A percentile compares a stretch with the other conserved stretches of the same genome.
Evolutionary conservation across 2,113 vertebrate species (phyloP).

Genomic region (Psettodes erumei): DNA sequence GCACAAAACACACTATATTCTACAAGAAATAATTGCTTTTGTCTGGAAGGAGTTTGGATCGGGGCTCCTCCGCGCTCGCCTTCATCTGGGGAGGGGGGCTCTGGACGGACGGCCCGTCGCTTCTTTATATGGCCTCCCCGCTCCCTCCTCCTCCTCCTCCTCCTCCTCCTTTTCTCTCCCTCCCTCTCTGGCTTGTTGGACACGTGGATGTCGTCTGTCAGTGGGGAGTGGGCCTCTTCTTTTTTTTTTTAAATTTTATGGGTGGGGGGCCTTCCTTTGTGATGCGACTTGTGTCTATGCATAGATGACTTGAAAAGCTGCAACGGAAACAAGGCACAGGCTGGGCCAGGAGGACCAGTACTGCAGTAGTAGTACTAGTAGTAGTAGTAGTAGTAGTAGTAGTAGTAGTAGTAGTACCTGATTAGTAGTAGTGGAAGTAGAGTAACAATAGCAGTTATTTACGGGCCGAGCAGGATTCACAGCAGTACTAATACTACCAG

Average conservation of each 20-base stretch:
- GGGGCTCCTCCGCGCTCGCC: conserved; percentile 75
- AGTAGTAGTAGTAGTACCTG: not conserved
- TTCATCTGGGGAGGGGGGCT: conserved; percentile 79
- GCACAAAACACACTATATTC: conserved; percentile 83
- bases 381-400: not conserved
- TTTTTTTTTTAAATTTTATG: conserved; percentile 23
- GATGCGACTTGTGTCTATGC: conserved; percentile 54
- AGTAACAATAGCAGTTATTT: too few relatives aligned
- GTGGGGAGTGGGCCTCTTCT: conserved; percentile 60
- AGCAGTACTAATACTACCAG: not conserved
- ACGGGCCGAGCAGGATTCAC: not conserved
- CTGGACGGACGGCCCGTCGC: conserved; percentile 83
- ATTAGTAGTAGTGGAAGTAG: too few relatives aligned
- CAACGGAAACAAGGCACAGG: conserved; percentile 3
- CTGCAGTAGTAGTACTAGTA: not conserved
- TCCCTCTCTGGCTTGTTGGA: conserved; percentile 57
- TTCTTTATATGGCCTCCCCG: conserved; percentile 65
- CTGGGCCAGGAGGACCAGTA: conserved; percentile 9
- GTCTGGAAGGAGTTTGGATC: conserved; percentile 86
- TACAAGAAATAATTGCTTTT: conserved; percentile 88
- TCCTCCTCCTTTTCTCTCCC: conserved; percentile 41
- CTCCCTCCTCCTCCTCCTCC: conserved; percentile 26
- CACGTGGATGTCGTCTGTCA: conserved; percentile 82
- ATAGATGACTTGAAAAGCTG: conserved; percentile 58
- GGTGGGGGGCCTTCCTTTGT: conserved; percentile 51